phyloP scores from a whole-genome alignment of 1,140 invertebrate species.

The Nilaparvata lugens region DNA sequence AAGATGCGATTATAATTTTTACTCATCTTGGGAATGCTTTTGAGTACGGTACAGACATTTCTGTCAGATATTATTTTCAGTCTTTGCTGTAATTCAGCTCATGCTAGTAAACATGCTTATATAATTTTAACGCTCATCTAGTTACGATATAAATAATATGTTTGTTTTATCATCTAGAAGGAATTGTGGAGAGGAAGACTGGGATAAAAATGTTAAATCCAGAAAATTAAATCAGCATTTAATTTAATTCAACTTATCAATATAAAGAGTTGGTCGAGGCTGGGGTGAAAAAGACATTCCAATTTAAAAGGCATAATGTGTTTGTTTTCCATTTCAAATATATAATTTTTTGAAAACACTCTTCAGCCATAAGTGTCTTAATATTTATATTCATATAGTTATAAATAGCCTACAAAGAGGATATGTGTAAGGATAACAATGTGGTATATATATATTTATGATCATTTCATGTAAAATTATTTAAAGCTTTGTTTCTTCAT shows the following conservation, averaged over 20 bases:
- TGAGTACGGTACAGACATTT: too few relatives aligned
- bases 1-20: too few relatives aligned
- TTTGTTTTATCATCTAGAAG: too few relatives aligned
- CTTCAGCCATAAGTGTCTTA: conserved; percentile 4
- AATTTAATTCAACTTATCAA: conserved; percentile 1
- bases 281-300: conserved; percentile 5
- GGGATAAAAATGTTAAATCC: too few relatives aligned
- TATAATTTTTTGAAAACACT: not conserved
- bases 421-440: conserved; percentile 22
- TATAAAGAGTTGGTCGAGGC: conserved; percentile 23
- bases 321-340: conserved; percentile 5
- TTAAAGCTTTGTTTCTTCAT: conserved; percentile 6
- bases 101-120: too few relatives aligned
- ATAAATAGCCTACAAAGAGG: conserved; percentile 9
- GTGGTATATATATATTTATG: conserved; percentile 11
- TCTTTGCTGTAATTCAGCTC: too few relatives aligned
- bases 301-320: conserved; percentile 10
- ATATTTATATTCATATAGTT: conserved; percentile 6
- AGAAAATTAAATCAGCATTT: conserved; percentile 20
- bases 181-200: too few relatives aligned
- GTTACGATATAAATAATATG: too few relatives aligned
- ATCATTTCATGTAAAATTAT: conserved; percentile 6
- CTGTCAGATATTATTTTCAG: too few relatives aligned
- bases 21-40: too few relatives aligned
- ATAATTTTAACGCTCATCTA: too few relatives aligned